A percentile compares a stretch with the other conserved stretches of the same genome.
phyloP scores from a whole-genome alignment of 2,113 vertebrate species.

The Pungitius pungitius region DNA sequence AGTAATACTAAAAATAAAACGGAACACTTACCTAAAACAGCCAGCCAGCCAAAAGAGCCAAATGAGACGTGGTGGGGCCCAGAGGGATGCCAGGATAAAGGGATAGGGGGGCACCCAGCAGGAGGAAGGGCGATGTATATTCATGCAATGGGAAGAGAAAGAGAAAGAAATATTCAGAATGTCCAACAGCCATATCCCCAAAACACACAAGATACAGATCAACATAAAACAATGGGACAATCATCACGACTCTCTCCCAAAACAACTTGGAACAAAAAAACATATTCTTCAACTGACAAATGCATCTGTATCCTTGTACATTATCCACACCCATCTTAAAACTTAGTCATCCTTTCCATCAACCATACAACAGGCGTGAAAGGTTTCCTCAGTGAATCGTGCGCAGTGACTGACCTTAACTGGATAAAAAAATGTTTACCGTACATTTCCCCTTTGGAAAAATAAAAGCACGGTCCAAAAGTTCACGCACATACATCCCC shows the following conservation, averaged over 20 bases:
- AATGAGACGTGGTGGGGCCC: slow-evolving; percentile 18
- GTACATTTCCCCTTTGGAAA: no score
- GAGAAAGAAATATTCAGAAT: slow-evolving; percentile 34
- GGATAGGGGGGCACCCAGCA: slow-evolving; percentile 23
- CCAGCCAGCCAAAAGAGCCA: slow-evolving; percentile 26
- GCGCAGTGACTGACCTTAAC: background rate
- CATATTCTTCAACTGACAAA: background rate
- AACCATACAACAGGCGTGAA: background rate
- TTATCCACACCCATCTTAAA: background rate
- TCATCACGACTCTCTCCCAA: background rate
- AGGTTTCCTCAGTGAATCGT: background rate
- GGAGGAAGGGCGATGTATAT: background rate
- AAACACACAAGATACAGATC: background rate
- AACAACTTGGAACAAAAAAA: background rate
- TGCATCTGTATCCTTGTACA: background rate
- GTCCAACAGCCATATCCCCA: background rate
- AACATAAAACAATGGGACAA: background rate
- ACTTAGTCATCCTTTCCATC: background rate
- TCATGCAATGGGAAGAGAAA: slow-evolving; percentile 11
- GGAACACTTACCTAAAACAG: slow-evolving; percentile 72
- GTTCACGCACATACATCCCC: background rate
- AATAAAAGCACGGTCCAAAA: background rate
- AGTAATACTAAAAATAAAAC: slow-evolving; percentile 64
- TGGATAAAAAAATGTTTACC: background rate
- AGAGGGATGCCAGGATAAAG: slow-evolving; percentile 15